These are phyloP conservation scores for Pedetes capensis DNA, from an alignment of 2,113 vertebrate species.

Conservation along the genomic window DNA sequence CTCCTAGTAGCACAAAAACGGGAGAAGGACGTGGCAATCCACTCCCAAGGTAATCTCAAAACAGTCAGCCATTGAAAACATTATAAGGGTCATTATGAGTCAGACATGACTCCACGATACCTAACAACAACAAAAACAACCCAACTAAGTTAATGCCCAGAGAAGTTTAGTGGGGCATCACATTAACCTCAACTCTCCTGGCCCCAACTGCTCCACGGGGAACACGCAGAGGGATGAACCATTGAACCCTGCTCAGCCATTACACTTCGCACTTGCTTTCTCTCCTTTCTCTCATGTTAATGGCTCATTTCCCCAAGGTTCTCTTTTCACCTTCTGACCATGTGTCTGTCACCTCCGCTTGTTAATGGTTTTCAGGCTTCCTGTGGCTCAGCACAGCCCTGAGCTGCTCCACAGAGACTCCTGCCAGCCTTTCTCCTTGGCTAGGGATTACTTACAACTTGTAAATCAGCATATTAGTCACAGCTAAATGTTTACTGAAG, in stretches of 20 bases:
- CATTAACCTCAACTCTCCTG: conserved; percentile 31
- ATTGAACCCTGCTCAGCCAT: conserved; percentile 64
- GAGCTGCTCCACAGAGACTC: conserved; percentile 17
- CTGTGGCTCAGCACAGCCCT: not conserved
- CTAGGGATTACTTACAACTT: conserved; percentile 57
- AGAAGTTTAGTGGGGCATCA: not conserved
- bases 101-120: no score
- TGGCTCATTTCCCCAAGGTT: conserved; percentile 74
- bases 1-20: no score
- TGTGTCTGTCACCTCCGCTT: conserved; percentile 48
- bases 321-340: conserved; percentile 76
- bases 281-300: conserved; percentile 77
- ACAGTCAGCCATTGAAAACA: no score
- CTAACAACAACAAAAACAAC: no score
- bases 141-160: conserved; percentile 23
- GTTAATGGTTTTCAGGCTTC: conserved; percentile 71
- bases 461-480: conserved; percentile 32
- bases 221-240: conserved; percentile 29
- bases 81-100: no score
- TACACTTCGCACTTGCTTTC: conserved; percentile 71
- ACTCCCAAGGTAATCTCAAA: no score
- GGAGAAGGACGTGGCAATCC: no score
- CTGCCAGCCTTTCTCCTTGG: conserved; percentile 51
- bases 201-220: conserved; percentile 3
- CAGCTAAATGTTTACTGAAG: not conserved